Evolutionary conservation across 2,113 vertebrate species (phyloP).

Genomic region (Hippocampus abdominalis): DNA sequence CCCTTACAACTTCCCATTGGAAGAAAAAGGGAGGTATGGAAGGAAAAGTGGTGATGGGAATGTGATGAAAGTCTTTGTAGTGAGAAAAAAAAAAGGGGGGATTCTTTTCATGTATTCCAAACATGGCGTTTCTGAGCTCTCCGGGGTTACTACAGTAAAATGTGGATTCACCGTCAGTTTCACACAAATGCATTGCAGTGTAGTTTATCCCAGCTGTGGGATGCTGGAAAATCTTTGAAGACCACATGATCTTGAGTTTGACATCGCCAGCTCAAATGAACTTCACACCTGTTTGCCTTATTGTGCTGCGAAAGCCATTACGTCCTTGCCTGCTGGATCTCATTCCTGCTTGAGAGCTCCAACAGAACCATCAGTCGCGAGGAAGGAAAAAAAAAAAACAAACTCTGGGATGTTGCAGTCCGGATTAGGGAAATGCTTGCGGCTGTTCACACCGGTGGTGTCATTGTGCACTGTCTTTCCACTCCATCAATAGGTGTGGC

Average conservation of each 20-base stretch:
- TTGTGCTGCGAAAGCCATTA: slow-evolving; percentile 29
- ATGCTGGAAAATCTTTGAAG: not conserved
- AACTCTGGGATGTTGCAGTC: not conserved
- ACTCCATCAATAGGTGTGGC: slow-evolving; percentile 43
- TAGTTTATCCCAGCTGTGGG: not conserved
- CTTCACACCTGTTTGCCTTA: slow-evolving; percentile 35
- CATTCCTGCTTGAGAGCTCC: slow-evolving; percentile 24
- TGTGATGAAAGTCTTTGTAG: slow-evolving; percentile 10
- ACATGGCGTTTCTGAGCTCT: not conserved
- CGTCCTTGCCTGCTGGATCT: slow-evolving; percentile 25
- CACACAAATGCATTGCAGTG: too few relatives aligned
- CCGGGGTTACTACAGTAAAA: not conserved
- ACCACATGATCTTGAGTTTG: not conserved
- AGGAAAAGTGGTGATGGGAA: slow-evolving; percentile 18
- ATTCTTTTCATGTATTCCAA: not conserved
- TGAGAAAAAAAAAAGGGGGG: slow-evolving; percentile 13
- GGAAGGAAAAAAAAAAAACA: slow-evolving; percentile 2
- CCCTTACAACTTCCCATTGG: slow-evolving; percentile 44
- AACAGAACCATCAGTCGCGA: slow-evolving; percentile 8
- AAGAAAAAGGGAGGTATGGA: slow-evolving; percentile 35
- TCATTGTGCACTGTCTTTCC: slow-evolving; percentile 36
- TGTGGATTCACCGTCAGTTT: too few relatives aligned
- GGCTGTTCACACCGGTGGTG: slow-evolving; percentile 57
- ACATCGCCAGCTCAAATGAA: not conserved
- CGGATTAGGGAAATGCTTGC: slow-evolving; percentile 43